Evolutionary conservation across 2,113 vertebrate genomes (phyloP).

Genomic region (Prunella himalayana): DNA sequence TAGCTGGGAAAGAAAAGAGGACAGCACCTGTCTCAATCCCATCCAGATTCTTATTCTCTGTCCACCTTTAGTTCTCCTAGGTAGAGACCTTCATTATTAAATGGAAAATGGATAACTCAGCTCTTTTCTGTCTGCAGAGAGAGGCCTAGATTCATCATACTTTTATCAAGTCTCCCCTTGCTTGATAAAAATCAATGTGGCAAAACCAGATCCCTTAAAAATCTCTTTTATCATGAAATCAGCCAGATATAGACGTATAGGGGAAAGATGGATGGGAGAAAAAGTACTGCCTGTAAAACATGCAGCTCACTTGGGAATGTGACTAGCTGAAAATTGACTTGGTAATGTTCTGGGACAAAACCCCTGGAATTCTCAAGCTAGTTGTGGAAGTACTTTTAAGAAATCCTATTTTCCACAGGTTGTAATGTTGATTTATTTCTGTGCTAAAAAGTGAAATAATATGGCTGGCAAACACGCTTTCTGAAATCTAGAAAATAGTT

Average conservation of each 20-base stretch:
- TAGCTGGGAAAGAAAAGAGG: not conserved
- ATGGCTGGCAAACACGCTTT: not conserved
- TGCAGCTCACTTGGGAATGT: not conserved
- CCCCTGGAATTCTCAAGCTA: conserved; percentile 1
- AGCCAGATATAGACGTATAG: not conserved
- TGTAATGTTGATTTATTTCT: conserved; percentile 54
- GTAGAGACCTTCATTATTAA: not conserved
- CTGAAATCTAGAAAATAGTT: conserved; percentile 46
- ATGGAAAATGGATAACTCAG: not conserved
- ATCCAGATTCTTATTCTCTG: not conserved
- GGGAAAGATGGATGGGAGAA: not conserved
- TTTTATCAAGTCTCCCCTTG: not conserved
- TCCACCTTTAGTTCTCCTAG: not conserved
- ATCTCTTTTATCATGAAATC: not conserved
- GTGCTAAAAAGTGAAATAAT: conserved; percentile 31
- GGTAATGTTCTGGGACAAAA: conserved; percentile 25
- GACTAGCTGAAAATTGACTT: conserved; percentile 3
- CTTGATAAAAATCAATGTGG: not conserved
- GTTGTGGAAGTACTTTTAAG: not conserved
- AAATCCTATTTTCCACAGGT: conserved; percentile 26
- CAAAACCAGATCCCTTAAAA: not conserved
- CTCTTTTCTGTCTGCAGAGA: not conserved
- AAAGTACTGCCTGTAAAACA: not conserved
- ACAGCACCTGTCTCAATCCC: not conserved
- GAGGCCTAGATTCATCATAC: not conserved